Conservation (phyloP, 2,113 vertebrate genomes). For the Myrmecobius fasciatus region DNA sequence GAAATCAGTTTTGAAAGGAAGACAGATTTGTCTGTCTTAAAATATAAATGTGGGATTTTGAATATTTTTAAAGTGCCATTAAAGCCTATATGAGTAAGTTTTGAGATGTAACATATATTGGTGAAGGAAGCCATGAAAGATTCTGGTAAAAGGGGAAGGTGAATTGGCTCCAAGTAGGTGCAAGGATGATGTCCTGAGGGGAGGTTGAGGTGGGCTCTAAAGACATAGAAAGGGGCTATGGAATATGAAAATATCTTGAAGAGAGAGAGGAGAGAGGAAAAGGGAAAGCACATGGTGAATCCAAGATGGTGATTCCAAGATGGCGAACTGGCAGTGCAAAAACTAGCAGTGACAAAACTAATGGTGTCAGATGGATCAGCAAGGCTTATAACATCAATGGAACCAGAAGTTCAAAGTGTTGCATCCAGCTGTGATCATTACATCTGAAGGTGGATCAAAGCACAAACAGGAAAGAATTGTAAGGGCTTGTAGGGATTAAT, state of each 20-base stretch:
- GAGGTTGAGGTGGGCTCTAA: background rate
- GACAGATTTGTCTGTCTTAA: background rate
- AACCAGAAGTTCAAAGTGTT: background rate
- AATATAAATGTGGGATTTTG: background rate
- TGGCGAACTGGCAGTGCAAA: background rate
- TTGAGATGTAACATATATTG: background rate
- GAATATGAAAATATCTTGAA: conserved; percentile 45
- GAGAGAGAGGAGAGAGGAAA: conserved; percentile 5
- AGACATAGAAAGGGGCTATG: background rate
- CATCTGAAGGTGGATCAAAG: conserved; percentile 45
- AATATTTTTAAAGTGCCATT: background rate
- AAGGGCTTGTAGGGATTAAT: conserved; percentile 34
- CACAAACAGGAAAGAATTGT: conserved; percentile 48
- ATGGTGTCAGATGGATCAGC: conserved; percentile 61
- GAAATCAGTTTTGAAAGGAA: background rate
- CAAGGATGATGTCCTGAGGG: background rate
- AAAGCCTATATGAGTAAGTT: background rate
- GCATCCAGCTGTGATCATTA: conserved; percentile 52
- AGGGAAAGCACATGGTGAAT: conserved; percentile 52
- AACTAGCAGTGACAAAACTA: conserved; percentile 59
- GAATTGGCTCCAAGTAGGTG: background rate
- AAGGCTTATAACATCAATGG: conserved; percentile 48
- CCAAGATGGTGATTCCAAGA: conserved; percentile 64
- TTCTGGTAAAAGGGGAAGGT: background rate
- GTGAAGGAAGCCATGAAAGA: background rate